Evolutionary conservation across 2,797 vertebrate genomes (phyloP).

Genomic region (Sardinella longiceps): DNA sequence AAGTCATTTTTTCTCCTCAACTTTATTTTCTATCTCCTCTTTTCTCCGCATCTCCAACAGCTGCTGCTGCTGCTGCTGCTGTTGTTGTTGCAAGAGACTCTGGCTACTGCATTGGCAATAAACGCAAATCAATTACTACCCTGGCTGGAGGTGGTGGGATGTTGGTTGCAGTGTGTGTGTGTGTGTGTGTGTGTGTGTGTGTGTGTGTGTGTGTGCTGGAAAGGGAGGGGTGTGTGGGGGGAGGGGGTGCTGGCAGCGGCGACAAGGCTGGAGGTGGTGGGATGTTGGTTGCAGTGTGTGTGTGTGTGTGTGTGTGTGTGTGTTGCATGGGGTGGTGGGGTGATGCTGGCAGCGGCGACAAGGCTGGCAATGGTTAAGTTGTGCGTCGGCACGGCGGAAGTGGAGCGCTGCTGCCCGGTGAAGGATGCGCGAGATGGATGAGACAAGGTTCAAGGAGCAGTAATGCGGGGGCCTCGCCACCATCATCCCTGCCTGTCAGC

Average conservation of each 20-base stretch:
- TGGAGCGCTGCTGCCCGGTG: conserved; percentile 60
- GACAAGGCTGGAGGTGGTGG: conserved; percentile 55
- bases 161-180: conserved; percentile 68
- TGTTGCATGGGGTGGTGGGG: conserved; percentile 64
- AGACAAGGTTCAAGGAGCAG: conserved; percentile 80
- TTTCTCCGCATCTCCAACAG: conserved; percentile 21
- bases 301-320: background rate
- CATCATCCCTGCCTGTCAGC: conserved; percentile 73
- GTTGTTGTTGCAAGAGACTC: conserved; percentile 37
- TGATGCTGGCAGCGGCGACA: conserved; percentile 60
- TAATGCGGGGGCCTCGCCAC: conserved; percentile 70
- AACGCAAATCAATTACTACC: conserved; percentile 75
- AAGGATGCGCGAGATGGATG: conserved; percentile 78
- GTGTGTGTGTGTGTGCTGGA: conserved; percentile 29
- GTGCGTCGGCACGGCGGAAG: conserved; percentile 64
- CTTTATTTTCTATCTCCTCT: background rate
- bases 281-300: conserved; percentile 48
- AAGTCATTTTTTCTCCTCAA: background rate
- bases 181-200: conserved; percentile 57
- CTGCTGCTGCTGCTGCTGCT: conserved; percentile 33
- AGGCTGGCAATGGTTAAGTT: conserved; percentile 65
- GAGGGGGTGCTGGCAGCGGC: background rate
- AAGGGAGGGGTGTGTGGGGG: conserved; percentile 67
- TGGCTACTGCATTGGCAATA: conserved; percentile 52
- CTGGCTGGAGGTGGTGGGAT: conserved; percentile 58